A percentile compares a stretch with the other conserved stretches of the same genome.
Evolutionary conservation across 2,888 invertebrate species (phyloP).

Genomic region (Tachina lurida): DNA sequence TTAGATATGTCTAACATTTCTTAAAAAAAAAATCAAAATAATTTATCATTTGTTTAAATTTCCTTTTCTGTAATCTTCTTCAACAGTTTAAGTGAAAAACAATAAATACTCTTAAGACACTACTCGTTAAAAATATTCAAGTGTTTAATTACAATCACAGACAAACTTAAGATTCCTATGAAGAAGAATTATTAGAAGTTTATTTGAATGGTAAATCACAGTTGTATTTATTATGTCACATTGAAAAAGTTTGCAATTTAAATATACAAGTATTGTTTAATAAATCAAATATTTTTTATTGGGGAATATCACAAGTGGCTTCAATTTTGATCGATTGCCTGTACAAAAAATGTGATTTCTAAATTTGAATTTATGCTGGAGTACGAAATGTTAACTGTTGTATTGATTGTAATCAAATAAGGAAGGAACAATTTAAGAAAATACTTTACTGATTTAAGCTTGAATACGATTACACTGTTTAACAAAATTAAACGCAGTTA

Average conservation of each 20-base stretch:
- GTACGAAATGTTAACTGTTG: no score
- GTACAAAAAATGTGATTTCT: no score
- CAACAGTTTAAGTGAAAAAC: background rate
- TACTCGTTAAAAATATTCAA: slow-evolving; percentile 6
- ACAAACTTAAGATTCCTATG: background rate
- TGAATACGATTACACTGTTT: no score
- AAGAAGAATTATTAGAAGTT: background rate
- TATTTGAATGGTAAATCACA: background rate
- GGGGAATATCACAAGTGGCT: background rate
- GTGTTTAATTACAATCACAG: background rate
- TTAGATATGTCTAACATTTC: background rate
- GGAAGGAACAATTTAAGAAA: no score
- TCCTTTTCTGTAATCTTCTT: background rate
- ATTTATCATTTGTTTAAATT: background rate
- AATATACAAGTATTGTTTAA: background rate
- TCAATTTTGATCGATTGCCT: background rate
- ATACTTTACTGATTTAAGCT: no score
- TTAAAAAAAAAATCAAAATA: background rate
- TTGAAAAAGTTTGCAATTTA: background rate
- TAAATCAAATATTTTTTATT: background rate
- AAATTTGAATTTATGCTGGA: no score
- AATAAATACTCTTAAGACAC: slow-evolving; percentile 11
- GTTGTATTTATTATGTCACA: background rate
- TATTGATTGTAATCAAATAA: no score
- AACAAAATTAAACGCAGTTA: no score